These are phyloP conservation scores for Shinisaurus crocodilurus DNA, from an alignment of 2,113 vertebrate species.

Conservation along the genomic window DNA sequence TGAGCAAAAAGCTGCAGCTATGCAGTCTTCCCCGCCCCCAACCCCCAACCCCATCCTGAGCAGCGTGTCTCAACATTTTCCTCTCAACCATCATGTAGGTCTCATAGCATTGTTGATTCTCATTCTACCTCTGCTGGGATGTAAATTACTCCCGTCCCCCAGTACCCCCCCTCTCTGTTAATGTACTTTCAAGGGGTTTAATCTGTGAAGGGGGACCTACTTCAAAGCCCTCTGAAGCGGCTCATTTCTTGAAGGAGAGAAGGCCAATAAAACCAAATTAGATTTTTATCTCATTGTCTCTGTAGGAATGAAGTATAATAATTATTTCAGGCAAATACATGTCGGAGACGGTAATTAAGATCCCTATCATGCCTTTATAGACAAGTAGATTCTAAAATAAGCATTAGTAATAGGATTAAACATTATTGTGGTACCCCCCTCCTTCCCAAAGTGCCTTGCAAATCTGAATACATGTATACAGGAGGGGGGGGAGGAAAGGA, in stretches of 20 bases:
- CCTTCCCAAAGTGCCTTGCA: conserved; percentile 55
- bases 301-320: conserved; percentile 76
- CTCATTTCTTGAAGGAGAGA: conserved; percentile 74
- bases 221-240: conserved; percentile 76
- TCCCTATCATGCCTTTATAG: conserved; percentile 72
- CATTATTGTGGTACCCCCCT: conserved; percentile 53
- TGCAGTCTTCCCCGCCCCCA: conserved; percentile 35
- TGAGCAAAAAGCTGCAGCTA: conserved; percentile 67
- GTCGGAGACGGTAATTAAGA: conserved; percentile 76
- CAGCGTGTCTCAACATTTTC: conserved; percentile 74
- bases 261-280: conserved; percentile 77
- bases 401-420: conserved; percentile 76
- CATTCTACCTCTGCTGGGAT: conserved; percentile 74
- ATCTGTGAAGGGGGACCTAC: conserved; percentile 74
- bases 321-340: conserved; percentile 80
- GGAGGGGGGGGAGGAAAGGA: conserved; percentile 24
- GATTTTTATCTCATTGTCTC: conserved; percentile 79
- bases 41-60: conserved; percentile 40
- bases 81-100: conserved; percentile 75
- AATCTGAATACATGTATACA: conserved; percentile 32
- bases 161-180: conserved; percentile 57
- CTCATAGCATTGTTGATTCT: conserved; percentile 74
- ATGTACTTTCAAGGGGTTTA: conserved; percentile 76
- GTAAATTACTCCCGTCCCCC: conserved; percentile 73
- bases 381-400: conserved; percentile 78